Evolutionary conservation across 2,113 vertebrate species (phyloP).

Genomic region (Sphyrna mokarran): DNA sequence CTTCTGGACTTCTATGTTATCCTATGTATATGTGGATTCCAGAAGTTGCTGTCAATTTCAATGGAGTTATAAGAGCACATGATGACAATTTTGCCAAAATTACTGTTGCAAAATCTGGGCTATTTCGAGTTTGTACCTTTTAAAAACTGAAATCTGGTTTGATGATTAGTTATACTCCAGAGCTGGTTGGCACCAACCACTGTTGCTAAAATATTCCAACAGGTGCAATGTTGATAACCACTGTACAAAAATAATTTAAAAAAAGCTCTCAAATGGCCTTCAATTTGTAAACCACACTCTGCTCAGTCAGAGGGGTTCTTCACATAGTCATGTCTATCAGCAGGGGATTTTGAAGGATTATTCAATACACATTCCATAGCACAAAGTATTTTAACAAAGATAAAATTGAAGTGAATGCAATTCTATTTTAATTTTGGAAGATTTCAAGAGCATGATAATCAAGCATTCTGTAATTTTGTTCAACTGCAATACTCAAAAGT

Average conservation of each 20-base stretch:
- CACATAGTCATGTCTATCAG: conserved; percentile 69
- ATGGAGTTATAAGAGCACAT: too few species aligned
- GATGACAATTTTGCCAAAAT: too few species aligned
- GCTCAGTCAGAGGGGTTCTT: conserved; percentile 56
- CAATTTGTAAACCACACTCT: conserved; percentile 60
- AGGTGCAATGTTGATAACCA: conserved; percentile 19
- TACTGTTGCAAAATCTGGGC: neutral
- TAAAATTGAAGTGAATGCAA: conserved; percentile 38
- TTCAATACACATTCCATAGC: conserved; percentile 58
- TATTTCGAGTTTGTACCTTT: neutral
- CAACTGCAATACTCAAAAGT: conserved; percentile 34
- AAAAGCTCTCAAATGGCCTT: conserved; percentile 49
- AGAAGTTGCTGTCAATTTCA: too few species aligned
- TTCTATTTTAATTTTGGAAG: conserved; percentile 45
- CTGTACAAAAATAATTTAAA: neutral
- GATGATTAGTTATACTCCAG: neutral
- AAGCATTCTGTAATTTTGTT: conserved; percentile 35
- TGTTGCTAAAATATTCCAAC: conserved; percentile 1
- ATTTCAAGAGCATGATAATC: conserved; percentile 37
- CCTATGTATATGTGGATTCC: too few species aligned
- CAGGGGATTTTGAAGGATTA: conserved; percentile 63
- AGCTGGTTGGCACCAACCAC: neutral
- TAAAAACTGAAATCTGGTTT: neutral
- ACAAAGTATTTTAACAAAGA: conserved; percentile 60
- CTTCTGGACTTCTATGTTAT: too few species aligned